Conservation (phyloP, 2,888 invertebrate species). For the Parochlus steinenii region DNA sequence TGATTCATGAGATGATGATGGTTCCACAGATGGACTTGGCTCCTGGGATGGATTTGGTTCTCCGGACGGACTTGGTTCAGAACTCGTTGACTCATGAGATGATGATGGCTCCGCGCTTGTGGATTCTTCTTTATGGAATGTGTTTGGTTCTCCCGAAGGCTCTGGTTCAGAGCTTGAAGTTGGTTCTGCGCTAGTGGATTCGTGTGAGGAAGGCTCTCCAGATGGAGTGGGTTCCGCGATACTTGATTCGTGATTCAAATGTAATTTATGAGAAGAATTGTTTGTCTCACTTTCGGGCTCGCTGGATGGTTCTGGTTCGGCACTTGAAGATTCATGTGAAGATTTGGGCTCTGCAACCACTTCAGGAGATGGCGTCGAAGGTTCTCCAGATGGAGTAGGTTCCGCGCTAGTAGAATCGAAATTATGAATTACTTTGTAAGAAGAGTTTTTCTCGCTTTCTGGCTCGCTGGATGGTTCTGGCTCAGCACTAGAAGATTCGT, state of each 20-base stretch:
- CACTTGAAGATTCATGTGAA: constrained; percentile 9
- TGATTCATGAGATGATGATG: background rate
- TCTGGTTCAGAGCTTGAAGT: constrained; percentile 15
- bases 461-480: constrained; percentile 14
- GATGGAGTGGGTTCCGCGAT: constrained; percentile 7
- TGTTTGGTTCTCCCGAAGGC: constrained; percentile 20
- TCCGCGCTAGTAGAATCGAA: constrained; percentile 1
- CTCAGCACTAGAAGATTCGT: constrained; percentile 15
- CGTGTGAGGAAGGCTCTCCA: constrained; percentile 10
- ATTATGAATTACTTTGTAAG: background rate
- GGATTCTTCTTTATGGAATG: background rate
- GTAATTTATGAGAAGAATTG: background rate
- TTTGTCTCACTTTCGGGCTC: constrained; percentile 17
- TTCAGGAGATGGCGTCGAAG: constrained; percentile 18
- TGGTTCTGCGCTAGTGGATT: constrained; percentile 13
- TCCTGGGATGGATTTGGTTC: constrained; percentile 12
- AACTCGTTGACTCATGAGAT: too few relatives aligned
- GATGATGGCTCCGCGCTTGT: background rate
- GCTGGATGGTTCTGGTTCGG: constrained; percentile 12
- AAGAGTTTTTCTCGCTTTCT: constrained; percentile 6
- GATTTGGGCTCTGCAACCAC: constrained; percentile 19
- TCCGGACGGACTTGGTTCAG: constrained; percentile 19
- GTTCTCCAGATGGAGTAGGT: constrained; percentile 9
- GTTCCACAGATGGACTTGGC: constrained; percentile 7
- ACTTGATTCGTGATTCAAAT: background rate